Evolutionary conservation across 2,113 vertebrate genomes (phyloP).

Genomic region (Gyps fulvus): DNA sequence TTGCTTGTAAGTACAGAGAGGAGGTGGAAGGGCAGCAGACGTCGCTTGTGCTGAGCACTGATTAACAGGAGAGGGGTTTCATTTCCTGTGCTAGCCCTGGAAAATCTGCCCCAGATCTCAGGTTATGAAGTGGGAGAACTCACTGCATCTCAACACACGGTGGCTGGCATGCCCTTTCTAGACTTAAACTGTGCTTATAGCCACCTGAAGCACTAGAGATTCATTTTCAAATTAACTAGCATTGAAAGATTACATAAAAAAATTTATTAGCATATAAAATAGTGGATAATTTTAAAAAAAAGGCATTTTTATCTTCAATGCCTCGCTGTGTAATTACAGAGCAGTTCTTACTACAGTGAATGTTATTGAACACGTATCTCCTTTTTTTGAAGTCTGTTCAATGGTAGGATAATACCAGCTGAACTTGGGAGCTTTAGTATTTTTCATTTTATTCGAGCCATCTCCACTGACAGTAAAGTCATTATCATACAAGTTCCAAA

Average conservation of each 20-base stretch:
- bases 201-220: not conserved
- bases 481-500: slow-evolving; percentile 20
- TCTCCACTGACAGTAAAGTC: slow-evolving; percentile 30
- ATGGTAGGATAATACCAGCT: slow-evolving; percentile 9
- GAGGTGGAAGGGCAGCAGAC: not conserved
- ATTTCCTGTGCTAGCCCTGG: not conserved
- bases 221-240: not conserved
- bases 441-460: slow-evolving; percentile 21
- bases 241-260: not conserved
- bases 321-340: not conserved
- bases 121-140: not conserved
- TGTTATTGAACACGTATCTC: not conserved
- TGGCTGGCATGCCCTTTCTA: not conserved
- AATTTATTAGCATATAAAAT: not conserved
- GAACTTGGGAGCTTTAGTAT: slow-evolving; percentile 18
- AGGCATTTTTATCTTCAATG: not conserved
- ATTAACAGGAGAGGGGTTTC: not conserved
- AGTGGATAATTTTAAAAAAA: not conserved
- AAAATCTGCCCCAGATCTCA: not conserved
- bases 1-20: not conserved
- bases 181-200: not conserved
- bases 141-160: fast-evolving
- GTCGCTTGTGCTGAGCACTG: fast-evolving
- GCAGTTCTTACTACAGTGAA: not conserved
- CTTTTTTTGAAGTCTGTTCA: slow-evolving; percentile 4